A percentile compares a stretch with the other conserved stretches of the same genome.
Evolutionary conservation across 2,888 invertebrate species (phyloP).

Genomic region (Polydrusus tereticollis): DNA sequence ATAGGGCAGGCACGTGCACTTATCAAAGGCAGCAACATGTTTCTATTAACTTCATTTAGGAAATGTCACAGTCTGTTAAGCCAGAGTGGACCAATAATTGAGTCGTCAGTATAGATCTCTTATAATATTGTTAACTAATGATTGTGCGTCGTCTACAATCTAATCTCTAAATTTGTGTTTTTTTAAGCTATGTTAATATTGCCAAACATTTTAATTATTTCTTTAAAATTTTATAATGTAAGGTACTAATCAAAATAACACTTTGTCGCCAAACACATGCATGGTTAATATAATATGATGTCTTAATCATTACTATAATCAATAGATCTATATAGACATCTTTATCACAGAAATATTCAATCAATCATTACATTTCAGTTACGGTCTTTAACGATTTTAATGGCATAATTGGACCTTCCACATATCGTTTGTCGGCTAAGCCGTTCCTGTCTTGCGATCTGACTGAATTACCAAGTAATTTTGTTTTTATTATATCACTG

Average conservation of each 20-base stretch:
- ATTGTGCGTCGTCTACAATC: no score
- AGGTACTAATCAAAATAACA: no score
- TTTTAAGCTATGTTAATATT: no score
- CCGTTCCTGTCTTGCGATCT: slow-evolving; percentile 21
- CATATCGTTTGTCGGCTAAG: slow-evolving; percentile 39
- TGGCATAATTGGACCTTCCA: slow-evolving; percentile 35
- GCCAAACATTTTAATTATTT: no score
- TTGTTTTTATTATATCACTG: slow-evolving; percentile 37
- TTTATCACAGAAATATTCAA: background rate
- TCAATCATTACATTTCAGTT: slow-evolving; percentile 10
- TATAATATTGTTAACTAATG: background rate
- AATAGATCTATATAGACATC: no score
- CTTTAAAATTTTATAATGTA: no score
- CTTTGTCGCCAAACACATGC: no score
- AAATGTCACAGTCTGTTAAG: slow-evolving; percentile 41
- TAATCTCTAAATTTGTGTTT: no score
- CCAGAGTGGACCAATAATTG: slow-evolving; percentile 32
- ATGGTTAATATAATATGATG: no score
- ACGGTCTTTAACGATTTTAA: slow-evolving; percentile 38
- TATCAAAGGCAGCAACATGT: slow-evolving; percentile 35
- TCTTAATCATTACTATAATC: no score
- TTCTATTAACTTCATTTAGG: slow-evolving; percentile 48
- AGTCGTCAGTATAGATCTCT: background rate
- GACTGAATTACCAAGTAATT: slow-evolving; percentile 35
- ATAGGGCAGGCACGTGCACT: slow-evolving; percentile 39